Evolutionary conservation across 2,888 invertebrate species (phyloP).

Genomic region (Ectemnius continuus): DNA sequence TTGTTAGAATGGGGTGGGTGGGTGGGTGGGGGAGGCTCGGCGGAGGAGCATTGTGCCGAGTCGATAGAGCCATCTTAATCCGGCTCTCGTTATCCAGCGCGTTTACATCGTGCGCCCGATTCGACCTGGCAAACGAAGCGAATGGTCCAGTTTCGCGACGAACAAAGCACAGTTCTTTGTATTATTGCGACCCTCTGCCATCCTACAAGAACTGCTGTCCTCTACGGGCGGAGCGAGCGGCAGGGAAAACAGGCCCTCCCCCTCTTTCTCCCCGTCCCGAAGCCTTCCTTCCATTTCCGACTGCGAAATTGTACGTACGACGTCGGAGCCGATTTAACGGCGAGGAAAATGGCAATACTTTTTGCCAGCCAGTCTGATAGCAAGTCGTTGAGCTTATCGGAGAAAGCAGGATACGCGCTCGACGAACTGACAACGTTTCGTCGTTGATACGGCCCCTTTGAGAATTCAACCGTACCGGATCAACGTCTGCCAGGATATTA

Average conservation of each 20-base stretch:
- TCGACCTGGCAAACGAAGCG: constrained; percentile 64
- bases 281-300: too few relatives aligned
- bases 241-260: too few relatives aligned
- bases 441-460: too few relatives aligned
- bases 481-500: too few relatives aligned
- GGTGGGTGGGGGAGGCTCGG: neutral
- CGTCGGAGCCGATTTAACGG: neutral
- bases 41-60: constrained; percentile 48
- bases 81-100: constrained; percentile 63
- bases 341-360: neutral
- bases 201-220: constrained; percentile 10
- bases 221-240: too few relatives aligned
- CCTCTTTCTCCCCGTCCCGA: too few relatives aligned
- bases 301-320: neutral
- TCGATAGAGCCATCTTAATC: constrained; percentile 63
- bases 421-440: too few relatives aligned
- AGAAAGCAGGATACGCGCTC: too few relatives aligned
- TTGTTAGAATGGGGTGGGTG: neutral
- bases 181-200: constrained; percentile 16
- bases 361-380: neutral
- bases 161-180: constrained; percentile 28
- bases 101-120: constrained; percentile 60
- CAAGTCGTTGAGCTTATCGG: neutral
- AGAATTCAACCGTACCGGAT: too few relatives aligned
- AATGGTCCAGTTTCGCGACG: constrained; percentile 47